Percentiles rank a stretch among this genome's conserved stretches.
Conservation (phyloP, 2,113 vertebrate species). For the Trichomycterus rosablanca region DNA sequence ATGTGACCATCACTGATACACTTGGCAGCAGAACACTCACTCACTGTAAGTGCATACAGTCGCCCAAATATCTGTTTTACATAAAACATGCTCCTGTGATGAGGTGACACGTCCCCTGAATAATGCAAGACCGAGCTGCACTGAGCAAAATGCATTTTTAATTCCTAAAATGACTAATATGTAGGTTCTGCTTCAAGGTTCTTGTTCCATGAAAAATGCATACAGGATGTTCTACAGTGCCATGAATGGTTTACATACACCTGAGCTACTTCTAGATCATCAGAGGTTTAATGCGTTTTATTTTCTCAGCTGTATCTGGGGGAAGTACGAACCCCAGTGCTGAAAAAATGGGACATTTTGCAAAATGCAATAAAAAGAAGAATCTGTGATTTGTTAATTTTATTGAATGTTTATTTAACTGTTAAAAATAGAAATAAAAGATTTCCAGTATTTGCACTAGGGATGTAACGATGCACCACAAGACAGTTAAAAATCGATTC, state of each 20-base stretch:
- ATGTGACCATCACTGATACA: no score
- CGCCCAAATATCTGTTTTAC: constrained; percentile 87
- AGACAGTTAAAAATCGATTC: no score
- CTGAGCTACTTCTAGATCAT: constrained; percentile 27
- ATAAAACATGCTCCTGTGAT: constrained; percentile 97
- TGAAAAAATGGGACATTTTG: no score
- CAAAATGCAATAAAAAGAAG: no score
- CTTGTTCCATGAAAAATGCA: constrained; percentile 98
- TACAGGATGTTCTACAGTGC: constrained; percentile 77
- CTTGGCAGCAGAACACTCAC: no score
- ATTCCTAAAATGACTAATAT: constrained; percentile 99
- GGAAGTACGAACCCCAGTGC: no score
- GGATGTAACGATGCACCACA: no score
- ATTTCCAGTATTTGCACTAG: no score
- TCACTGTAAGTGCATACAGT: constrained; percentile 74
- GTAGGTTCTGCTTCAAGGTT: constrained; percentile 97
- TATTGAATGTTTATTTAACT: no score
- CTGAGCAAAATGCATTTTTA: constrained; percentile 99
- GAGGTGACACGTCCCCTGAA: constrained; percentile 95
- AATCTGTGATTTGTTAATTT: no score
- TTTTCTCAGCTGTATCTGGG: neutral
- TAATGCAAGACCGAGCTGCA: constrained; percentile 93
- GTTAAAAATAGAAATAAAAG: no score
- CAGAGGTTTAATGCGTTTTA: no score
- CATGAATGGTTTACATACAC: constrained; percentile 8